These are phyloP conservation scores for Troides oblongomaculatus DNA, from an alignment of 2,888 invertebrate species.

Conservation along the genomic window DNA sequence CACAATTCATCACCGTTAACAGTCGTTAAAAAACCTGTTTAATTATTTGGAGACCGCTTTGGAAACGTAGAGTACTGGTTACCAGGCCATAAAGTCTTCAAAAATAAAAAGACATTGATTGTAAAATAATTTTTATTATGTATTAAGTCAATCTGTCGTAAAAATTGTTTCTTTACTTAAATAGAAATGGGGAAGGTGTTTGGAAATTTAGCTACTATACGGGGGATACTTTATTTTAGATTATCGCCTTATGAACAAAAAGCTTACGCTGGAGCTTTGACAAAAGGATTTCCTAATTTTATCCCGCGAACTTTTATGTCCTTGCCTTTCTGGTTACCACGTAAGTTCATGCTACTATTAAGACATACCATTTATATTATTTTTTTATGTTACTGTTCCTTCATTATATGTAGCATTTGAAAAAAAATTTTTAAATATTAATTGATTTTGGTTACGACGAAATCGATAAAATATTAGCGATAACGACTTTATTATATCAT, in stretches of 20 bases:
- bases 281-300: slow-evolving; percentile 88
- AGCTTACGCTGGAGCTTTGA: slow-evolving; percentile 89
- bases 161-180: neutral
- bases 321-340: slow-evolving; percentile 83
- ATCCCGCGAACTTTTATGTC: slow-evolving; percentile 82
- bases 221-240: slow-evolving; percentile 90
- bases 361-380: neutral
- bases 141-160: neutral
- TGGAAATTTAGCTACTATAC: slow-evolving; percentile 89
- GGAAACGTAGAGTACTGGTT: neutral
- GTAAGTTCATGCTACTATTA: slow-evolving; percentile 79
- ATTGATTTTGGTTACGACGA: too few relatives aligned
- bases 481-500: too few relatives aligned
- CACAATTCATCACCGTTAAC: neutral
- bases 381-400: neutral
- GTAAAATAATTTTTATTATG: neutral
- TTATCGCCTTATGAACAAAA: slow-evolving; percentile 94
- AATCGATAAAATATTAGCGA: too few relatives aligned
- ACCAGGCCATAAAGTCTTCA: too few relatives aligned
- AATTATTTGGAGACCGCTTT: neutral
- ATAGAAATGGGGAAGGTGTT: slow-evolving; percentile 65
- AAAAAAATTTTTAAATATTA: too few relatives aligned
- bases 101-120: too few relatives aligned
- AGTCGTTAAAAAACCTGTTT: neutral
- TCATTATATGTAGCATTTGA: neutral